phyloP scores from a whole-genome alignment of 2,113 vertebrate species.

The Tychaedon coryphoeus region DNA sequence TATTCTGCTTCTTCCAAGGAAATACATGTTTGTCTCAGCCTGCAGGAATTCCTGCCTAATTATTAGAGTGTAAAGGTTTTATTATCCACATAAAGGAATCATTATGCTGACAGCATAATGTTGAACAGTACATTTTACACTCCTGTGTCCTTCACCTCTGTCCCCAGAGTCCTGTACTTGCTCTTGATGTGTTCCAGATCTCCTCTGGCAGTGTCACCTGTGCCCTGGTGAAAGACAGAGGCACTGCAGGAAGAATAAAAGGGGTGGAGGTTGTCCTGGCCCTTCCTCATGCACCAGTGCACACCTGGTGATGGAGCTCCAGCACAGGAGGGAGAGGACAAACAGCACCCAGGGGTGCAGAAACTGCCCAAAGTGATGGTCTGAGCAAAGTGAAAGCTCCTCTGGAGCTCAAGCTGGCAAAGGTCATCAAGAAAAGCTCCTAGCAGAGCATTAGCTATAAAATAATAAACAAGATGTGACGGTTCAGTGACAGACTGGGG shows the following conservation, averaged over 20 bases:
- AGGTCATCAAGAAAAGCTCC: neutral
- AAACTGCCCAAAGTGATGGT: neutral
- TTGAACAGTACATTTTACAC: neutral
- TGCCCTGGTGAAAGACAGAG: neutral
- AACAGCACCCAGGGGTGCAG: neutral
- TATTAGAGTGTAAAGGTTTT: neutral
- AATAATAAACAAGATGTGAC: neutral
- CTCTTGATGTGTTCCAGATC: neutral
- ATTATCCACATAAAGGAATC: neutral
- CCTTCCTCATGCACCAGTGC: accelerated
- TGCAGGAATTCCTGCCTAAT: neutral
- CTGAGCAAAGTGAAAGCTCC: neutral
- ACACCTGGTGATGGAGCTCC: neutral
- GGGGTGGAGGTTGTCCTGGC: neutral
- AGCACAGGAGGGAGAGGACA: neutral
- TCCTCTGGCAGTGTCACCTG: neutral
- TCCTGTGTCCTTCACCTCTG: neutral
- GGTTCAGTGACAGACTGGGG: neutral
- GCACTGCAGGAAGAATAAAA: neutral
- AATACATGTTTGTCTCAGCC: neutral
- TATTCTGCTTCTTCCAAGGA: neutral
- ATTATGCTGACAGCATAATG: neutral
- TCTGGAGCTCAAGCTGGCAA: neutral
- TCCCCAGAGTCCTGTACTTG: neutral
- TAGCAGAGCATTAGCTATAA: neutral